These are phyloP conservation scores for Amphimedon queenslandica DNA, from an alignment of 37 sponge, comb jelly and placozoan genomes.

Conservation along the genomic window DNA sequence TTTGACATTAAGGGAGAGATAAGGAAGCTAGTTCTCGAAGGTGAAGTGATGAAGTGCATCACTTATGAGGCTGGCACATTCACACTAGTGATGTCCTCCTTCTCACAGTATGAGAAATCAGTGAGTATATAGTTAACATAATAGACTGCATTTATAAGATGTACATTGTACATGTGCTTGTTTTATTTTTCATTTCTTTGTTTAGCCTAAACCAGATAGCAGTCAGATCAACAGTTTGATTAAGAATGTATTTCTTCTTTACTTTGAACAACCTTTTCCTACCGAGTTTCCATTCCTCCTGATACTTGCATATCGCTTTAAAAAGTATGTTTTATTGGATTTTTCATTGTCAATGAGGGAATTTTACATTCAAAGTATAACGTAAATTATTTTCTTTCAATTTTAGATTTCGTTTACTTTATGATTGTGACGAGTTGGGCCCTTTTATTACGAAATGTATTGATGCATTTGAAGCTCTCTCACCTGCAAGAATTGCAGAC, in stretches of 20 bases:
- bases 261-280: constrained; percentile 12
- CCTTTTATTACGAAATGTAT: constrained; percentile 27
- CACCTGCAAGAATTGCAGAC: background rate
- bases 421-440: constrained; percentile 38
- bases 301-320: constrained; percentile 26
- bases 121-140: background rate
- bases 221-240: constrained; percentile 13
- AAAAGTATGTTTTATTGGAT: constrained; percentile 29
- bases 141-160: background rate
- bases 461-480: constrained; percentile 6
- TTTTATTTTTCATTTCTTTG: no score
- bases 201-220: constrained; percentile 27
- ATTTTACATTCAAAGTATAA: no score
- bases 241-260: constrained; percentile 11
- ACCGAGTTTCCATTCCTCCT: constrained; percentile 53
- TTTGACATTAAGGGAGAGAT: constrained; percentile 4
- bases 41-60: background rate
- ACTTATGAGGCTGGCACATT: background rate
- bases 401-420: constrained; percentile 1
- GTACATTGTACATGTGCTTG: background rate
- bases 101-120: constrained; percentile 6
- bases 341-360: no score
- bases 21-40: constrained; percentile 7
- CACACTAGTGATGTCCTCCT: constrained; percentile 4
- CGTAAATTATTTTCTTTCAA: background rate